Evolutionary conservation across 2,888 invertebrate species (phyloP).

Genomic region (Spialia ferax): DNA sequence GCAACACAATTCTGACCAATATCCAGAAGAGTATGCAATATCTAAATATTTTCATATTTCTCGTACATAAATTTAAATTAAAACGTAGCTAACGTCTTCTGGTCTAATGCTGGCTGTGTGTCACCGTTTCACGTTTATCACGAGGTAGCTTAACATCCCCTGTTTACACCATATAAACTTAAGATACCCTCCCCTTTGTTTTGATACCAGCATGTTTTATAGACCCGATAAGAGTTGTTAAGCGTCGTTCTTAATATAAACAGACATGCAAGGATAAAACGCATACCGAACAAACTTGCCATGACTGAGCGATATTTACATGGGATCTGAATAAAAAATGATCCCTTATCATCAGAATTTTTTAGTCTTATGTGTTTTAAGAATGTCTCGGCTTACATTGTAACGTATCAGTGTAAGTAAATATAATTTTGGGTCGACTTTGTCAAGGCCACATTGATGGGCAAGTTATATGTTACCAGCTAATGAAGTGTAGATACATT

Average conservation of each 20-base stretch:
- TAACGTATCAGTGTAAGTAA: too few species aligned
- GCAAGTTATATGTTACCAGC: too few species aligned
- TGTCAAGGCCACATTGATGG: too few species aligned
- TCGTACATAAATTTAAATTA: not conserved
- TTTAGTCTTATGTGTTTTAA: not conserved
- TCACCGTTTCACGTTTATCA: constrained; percentile 56
- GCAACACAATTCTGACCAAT: too few species aligned
- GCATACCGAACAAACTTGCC: constrained; percentile 20
- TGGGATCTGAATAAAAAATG: constrained; percentile 23
- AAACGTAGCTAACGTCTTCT: not conserved
- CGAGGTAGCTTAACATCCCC: constrained; percentile 52
- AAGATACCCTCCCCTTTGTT: constrained; percentile 39
- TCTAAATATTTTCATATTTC: too few species aligned
- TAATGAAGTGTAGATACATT: too few species aligned
- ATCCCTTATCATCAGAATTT: constrained; percentile 15
- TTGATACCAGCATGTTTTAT: constrained; percentile 43
- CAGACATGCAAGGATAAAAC: constrained; percentile 25
- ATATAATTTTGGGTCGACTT: too few species aligned
- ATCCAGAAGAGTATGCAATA: too few species aligned
- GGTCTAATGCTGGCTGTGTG: constrained; percentile 40
- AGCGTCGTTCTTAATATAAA: constrained; percentile 23
- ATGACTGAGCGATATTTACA: constrained; percentile 25
- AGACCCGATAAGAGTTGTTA: constrained; percentile 38
- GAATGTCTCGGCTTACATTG: not conserved
- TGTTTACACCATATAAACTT: constrained; percentile 46